phyloP scores from a whole-genome alignment of 2,797 vertebrate genomes.

The Melopsittacus undulatus region DNA sequence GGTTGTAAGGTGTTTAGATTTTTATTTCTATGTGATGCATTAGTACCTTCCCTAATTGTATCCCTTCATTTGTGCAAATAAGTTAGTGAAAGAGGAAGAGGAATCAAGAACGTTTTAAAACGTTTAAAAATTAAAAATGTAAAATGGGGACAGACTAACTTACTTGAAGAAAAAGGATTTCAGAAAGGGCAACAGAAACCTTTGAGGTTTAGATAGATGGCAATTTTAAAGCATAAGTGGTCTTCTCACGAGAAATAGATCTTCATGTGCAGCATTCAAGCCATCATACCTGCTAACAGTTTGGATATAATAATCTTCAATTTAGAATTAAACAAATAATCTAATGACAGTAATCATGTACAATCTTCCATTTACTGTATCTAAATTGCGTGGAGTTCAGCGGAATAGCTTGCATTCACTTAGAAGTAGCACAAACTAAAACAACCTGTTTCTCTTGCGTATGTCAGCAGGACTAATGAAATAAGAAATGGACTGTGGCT shows the following conservation, averaged over 20 bases:
- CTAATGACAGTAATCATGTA: constrained; percentile 58
- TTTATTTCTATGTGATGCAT: background rate
- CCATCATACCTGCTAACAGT: constrained; percentile 38
- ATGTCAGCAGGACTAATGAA: constrained; percentile 55
- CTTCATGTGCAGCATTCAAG: background rate
- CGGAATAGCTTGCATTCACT: background rate
- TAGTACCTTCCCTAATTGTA: background rate
- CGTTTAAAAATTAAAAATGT: no score
- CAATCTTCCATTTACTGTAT: constrained; percentile 33
- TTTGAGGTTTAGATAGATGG: background rate
- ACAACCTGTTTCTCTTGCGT: background rate
- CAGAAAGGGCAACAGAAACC: background rate
- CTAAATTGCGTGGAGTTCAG: constrained; percentile 64
- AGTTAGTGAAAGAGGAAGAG: background rate
- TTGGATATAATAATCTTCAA: constrained; percentile 44
- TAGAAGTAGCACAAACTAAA: constrained; percentile 10
- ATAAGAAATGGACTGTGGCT: constrained; percentile 5
- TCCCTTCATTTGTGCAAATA: background rate
- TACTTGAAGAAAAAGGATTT: background rate
- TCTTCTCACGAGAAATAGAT: background rate
- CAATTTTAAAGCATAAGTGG: background rate
- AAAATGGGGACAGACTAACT: background rate
- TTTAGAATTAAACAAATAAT: constrained; percentile 45
- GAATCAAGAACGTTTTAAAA: background rate
- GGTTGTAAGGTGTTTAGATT: background rate